Percentiles rank a stretch among this genome's conserved stretches.
These are phyloP conservation scores for Nomada fucata DNA, from an alignment of 2,888 invertebrate species.

Conservation along the genomic window DNA sequence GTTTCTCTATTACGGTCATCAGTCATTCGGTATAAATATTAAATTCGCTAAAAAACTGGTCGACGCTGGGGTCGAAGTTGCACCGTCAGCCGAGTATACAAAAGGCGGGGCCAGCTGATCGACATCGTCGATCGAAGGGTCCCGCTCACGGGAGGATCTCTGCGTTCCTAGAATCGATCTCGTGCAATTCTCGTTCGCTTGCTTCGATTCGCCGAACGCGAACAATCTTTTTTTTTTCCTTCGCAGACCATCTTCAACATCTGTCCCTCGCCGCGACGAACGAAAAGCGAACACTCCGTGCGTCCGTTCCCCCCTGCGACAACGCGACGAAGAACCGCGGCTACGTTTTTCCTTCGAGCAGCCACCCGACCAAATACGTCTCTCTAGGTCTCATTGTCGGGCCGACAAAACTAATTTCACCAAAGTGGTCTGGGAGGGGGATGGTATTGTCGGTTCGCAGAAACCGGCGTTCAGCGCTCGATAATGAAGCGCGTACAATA, in stretches of 20 bases:
- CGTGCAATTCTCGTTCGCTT: constrained; percentile 14
- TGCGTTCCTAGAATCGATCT: constrained; percentile 56
- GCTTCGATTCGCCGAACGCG: constrained; percentile 8
- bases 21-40: constrained; percentile 84
- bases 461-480: constrained; percentile 67
- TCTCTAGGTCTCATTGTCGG: constrained; percentile 62
- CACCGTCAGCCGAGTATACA: constrained; percentile 81
- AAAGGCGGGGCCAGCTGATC: constrained; percentile 80
- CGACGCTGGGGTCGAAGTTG: constrained; percentile 81
- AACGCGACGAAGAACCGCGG: constrained; percentile 12
- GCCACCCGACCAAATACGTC: constrained; percentile 37
- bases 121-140: constrained; percentile 69
- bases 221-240: neutral
- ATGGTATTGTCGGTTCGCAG: constrained; percentile 60
- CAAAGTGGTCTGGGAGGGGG: constrained; percentile 37
- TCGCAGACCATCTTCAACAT: constrained; percentile 49
- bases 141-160: constrained; percentile 63
- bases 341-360: constrained; percentile 32
- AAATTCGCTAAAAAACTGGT: constrained; percentile 83
- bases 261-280: constrained; percentile 21
- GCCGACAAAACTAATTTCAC: constrained; percentile 73
- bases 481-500: constrained; percentile 64
- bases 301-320: constrained; percentile 5
- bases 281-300: neutral
- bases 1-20: constrained; percentile 83